Evolutionary conservation across 2,888 invertebrate species (phyloP).

Genomic region (Acanthoscelides obtectus): DNA sequence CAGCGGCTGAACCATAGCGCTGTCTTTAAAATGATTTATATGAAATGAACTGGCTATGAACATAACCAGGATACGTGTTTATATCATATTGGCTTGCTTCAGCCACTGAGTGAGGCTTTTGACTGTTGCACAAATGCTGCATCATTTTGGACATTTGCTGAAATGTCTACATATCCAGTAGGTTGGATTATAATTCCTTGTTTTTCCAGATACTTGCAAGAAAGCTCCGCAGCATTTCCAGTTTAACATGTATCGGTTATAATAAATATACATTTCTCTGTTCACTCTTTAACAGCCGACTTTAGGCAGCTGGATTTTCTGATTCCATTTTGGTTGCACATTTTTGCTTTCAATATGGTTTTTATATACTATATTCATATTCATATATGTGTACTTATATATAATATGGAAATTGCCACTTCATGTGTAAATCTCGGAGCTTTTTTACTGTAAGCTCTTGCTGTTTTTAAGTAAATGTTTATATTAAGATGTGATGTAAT

Average conservation of each 20-base stretch:
- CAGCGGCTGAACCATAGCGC: no score
- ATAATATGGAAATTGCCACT: not conserved
- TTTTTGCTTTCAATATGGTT: constrained; percentile 11
- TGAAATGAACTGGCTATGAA: no score
- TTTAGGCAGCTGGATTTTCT: not conserved
- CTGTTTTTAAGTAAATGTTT: constrained; percentile 22
- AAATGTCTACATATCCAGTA: no score
- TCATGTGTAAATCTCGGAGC: constrained; percentile 8
- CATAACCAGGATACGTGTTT: no score
- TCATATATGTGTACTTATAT: constrained; percentile 23
- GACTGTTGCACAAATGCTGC: no score
- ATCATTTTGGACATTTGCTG: no score
- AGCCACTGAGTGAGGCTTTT: no score
- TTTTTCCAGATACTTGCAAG: not conserved
- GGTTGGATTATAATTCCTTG: no score
- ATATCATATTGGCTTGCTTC: no score
- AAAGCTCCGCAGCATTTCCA: not conserved
- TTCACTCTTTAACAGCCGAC: not conserved
- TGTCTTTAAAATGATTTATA: no score
- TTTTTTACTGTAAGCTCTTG: constrained; percentile 12
- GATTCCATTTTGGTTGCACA: not conserved
- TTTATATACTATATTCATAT: constrained; percentile 12
- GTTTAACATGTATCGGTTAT: not conserved
- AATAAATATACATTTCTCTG: not conserved
- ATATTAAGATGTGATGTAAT: constrained; percentile 18